These are phyloP conservation scores for Nannobrachium achirus DNA, from an alignment of 2,113 vertebrate species.

Conservation along the genomic window DNA sequence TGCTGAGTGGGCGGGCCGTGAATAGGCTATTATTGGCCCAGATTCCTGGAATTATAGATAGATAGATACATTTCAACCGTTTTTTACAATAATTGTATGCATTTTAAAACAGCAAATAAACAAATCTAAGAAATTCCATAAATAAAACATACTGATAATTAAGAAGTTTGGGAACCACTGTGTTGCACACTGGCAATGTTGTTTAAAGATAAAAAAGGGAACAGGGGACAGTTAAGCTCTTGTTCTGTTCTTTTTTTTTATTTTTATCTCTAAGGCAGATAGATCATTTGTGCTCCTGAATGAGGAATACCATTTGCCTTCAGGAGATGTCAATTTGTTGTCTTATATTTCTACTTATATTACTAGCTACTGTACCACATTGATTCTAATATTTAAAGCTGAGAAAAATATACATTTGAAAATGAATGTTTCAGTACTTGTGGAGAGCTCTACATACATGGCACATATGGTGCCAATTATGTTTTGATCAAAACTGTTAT, in stretches of 20 bases:
- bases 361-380: slow-evolving; percentile 1
- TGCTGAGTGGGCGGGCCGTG: too few relatives aligned
- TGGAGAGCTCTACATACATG: background rate
- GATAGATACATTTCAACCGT: too few relatives aligned
- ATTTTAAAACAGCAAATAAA: too few relatives aligned
- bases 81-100: too few relatives aligned
- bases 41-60: too few relatives aligned
- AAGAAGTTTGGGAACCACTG: too few relatives aligned
- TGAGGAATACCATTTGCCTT: slow-evolving; percentile 9
- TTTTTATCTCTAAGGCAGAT: slow-evolving; percentile 14
- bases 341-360: too few relatives aligned
- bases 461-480: background rate
- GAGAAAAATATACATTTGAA: background rate
- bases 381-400: background rate
- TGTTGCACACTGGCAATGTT: slow-evolving; percentile 2
- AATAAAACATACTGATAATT: too few relatives aligned
- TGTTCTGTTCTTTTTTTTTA: background rate
- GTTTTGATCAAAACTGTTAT: background rate
- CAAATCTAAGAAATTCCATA: too few relatives aligned
- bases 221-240: slow-evolving; percentile 5
- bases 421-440: slow-evolving; percentile 17
- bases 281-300: slow-evolving; percentile 49
- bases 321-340: background rate
- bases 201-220: slow-evolving; percentile 1
- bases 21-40: too few relatives aligned